phyloP scores from a whole-genome alignment of 2,888 invertebrate species.

The Hypomecis punctinalis region DNA sequence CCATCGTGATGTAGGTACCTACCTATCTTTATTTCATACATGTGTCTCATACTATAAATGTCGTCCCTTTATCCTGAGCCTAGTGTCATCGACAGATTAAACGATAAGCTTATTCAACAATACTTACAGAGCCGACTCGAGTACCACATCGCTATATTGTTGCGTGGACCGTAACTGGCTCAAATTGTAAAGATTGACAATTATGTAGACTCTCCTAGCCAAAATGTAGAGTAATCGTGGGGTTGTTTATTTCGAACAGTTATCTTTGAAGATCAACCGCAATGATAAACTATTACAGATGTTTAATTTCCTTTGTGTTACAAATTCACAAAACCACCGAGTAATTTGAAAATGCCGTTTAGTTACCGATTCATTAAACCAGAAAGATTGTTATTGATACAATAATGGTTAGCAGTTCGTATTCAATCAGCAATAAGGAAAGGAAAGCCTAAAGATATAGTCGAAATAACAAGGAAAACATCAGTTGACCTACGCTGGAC shows the following conservation, averaged over 20 bases:
- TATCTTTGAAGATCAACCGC: constrained; percentile 48
- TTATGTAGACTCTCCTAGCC: constrained; percentile 50
- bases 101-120: constrained; percentile 46
- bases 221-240: constrained; percentile 30
- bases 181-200: constrained; percentile 39
- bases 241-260: constrained; percentile 13
- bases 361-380: constrained; percentile 1
- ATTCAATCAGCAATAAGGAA: constrained; percentile 3
- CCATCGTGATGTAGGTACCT: background rate
- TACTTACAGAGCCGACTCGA: constrained; percentile 45
- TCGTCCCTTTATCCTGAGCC: too few relatives aligned
- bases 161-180: constrained; percentile 42
- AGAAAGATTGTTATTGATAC: background rate
- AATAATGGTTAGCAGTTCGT: background rate
- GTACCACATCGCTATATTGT: constrained; percentile 68
- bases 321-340: background rate
- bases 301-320: constrained; percentile 38
- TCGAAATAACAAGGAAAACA: constrained; percentile 8
- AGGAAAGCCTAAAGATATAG: background rate
- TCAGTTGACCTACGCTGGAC: background rate
- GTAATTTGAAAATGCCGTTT: constrained; percentile 7
- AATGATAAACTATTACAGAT: constrained; percentile 50
- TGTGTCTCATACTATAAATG: background rate
- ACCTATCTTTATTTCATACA: background rate
- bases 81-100: constrained; percentile 51